Base-by-base conservation (phyloP, 2,797 vertebrate species). In the Gadopsis marmoratus region DNA sequence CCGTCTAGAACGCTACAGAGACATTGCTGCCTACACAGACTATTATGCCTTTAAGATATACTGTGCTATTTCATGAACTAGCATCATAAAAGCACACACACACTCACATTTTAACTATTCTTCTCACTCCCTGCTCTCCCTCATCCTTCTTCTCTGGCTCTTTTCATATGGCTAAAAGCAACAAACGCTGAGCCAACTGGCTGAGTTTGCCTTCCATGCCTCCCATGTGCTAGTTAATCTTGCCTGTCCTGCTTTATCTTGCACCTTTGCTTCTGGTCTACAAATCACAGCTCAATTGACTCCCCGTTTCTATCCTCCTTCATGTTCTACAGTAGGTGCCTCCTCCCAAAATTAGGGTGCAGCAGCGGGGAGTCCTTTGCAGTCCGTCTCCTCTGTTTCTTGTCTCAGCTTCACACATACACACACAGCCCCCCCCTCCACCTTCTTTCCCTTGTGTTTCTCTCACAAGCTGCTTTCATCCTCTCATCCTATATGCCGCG, bases 251-350 rank as follows among this genome's bases (percentile, higher is more conserved):
- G 74, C 82, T 88, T 91, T 87, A 91, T 91, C 87, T 86, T 59
- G 82, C 82, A 91, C 87, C 87, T 89, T 89, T 89, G 88, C 86
- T 88, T 90, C 71, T 88, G 82, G 66, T 81, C 86, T 56, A 88
- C 91, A 91, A 93, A 94, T 93, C 91, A 92, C 79, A 81, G 79
- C 85, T 86, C 78, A 79, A 81, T 83, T 79, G 88, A 89, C 80
- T 81, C 78, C 78, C 56, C 26, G 3, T 76, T 78, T 79, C 51
- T 35, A 17, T 82, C 70, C 83, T 75, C 68, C 55, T 63, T 55
- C 67, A 16, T 73, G 74, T 85, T 77, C 61, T 73, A 48, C 75
- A 64, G 74, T 72, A 51, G 61, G 54, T 7, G 1, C 62, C 78
- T 71, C 79, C 75, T 67, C 37, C 58, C 39, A 51, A 74, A 92